Conservation (phyloP, 2,797 vertebrate species). For the Remorina albescens region DNA sequence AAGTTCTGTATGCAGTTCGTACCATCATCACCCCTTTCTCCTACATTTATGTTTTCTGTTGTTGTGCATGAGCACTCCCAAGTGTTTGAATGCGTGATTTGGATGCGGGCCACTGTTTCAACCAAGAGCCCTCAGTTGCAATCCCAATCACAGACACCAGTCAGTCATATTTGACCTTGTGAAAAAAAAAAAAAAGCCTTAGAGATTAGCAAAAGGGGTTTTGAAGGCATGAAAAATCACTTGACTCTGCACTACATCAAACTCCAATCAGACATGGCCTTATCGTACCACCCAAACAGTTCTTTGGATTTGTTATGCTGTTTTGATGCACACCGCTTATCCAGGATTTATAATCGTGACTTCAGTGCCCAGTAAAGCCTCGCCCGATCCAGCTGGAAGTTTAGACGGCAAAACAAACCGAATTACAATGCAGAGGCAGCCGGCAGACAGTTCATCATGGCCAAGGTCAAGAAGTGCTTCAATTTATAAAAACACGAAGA, state of each 20-base stretch:
- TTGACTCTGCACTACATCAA: slow-evolving; percentile 54
- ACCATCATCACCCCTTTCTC: slow-evolving; percentile 2
- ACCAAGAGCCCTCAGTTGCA: slow-evolving; percentile 3
- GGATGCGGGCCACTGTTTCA: slow-evolving; percentile 9
- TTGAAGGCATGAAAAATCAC: slow-evolving; percentile 48
- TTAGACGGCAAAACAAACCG: slow-evolving; percentile 55
- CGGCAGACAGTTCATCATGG: slow-evolving; percentile 50
- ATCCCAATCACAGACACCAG: slow-evolving; percentile 26
- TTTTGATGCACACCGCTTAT: slow-evolving; percentile 67
- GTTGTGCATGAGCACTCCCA: slow-evolving; percentile 18
- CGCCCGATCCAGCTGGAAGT: slow-evolving; percentile 39
- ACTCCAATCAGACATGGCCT: slow-evolving; percentile 56
- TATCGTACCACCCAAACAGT: slow-evolving; percentile 41
- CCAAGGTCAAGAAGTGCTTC: slow-evolving; percentile 69
- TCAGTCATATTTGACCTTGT: slow-evolving; percentile 64
- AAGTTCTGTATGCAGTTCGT: slow-evolving; percentile 50
- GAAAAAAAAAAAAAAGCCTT: slow-evolving; percentile 29
- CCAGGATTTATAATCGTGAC: slow-evolving; percentile 72
- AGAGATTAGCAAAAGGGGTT: slow-evolving; percentile 47
- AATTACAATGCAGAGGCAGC: slow-evolving; percentile 59
- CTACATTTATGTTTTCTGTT: slow-evolving; percentile 47
- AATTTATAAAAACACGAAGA: slow-evolving; percentile 39
- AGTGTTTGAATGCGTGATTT: slow-evolving; percentile 15
- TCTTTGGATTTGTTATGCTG: slow-evolving; percentile 54
- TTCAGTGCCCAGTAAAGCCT: slow-evolving; percentile 44